These are phyloP conservation scores for Hirtodrosophila histrioides DNA, from an alignment of 2,888 invertebrate genomes.

Conservation along the genomic window DNA sequence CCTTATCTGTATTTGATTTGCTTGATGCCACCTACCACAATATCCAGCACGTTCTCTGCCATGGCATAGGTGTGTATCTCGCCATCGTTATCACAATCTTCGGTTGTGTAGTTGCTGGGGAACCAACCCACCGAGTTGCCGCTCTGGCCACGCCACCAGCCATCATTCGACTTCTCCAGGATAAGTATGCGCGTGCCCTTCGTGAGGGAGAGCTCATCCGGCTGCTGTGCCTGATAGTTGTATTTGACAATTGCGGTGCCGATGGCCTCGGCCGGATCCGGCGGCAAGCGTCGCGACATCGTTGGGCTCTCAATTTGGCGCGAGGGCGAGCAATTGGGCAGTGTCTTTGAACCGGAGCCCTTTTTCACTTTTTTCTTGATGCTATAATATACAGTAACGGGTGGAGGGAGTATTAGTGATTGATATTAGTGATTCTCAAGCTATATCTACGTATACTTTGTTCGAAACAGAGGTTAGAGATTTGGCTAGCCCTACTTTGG, in stretches of 20 bases:
- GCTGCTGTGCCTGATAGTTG: constrained; percentile 96
- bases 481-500: constrained; percentile 15
- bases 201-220: constrained; percentile 96
- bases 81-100: constrained; percentile 93
- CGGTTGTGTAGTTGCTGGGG: constrained; percentile 99
- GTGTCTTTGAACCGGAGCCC: constrained; percentile 92
- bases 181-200: constrained; percentile 98
- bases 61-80: constrained; percentile 96
- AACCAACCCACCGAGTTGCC: constrained; percentile 91
- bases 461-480: constrained; percentile 1
- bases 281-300: constrained; percentile 89
- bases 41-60: constrained; percentile 97
- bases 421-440: too few species aligned
- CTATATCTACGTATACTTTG: not conserved
- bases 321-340: constrained; percentile 94
- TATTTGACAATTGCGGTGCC: constrained; percentile 97
- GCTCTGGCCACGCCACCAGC: constrained; percentile 99
- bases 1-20: too few species aligned
- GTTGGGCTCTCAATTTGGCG: constrained; percentile 91
- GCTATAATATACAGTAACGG: constrained; percentile 84
- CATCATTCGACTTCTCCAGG: constrained; percentile 98
- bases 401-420: too few species aligned
- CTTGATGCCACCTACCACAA: constrained; percentile 87
- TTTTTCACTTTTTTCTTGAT: constrained; percentile 95
- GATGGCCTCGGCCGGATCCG: constrained; percentile 94